Evolutionary conservation across 2,797 vertebrate genomes (phyloP).

Genomic region (Poecilia picta): DNA sequence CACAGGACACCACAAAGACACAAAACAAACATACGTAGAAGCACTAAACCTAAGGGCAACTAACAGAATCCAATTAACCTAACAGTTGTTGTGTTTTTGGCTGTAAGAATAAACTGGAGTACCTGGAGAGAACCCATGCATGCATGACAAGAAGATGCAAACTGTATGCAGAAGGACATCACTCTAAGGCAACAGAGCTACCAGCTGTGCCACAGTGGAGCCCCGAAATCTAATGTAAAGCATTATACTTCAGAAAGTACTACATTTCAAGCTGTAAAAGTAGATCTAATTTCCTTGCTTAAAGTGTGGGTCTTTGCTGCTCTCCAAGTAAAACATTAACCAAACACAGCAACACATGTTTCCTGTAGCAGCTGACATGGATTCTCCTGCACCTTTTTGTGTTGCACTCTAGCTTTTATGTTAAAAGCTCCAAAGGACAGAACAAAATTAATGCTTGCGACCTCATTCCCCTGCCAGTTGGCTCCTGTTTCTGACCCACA

Average conservation of each 20-base stretch:
- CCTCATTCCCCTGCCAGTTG: conserved; percentile 60
- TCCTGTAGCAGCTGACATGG: conserved; percentile 47
- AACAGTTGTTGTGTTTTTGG: background rate
- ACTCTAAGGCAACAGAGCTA: background rate
- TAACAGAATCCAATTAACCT: background rate
- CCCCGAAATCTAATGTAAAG: background rate
- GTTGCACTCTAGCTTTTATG: conserved; percentile 55
- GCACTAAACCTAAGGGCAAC: background rate
- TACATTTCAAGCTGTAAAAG: background rate
- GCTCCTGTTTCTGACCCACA: conserved; percentile 52
- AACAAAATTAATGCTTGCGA: conserved; percentile 56
- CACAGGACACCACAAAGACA: background rate
- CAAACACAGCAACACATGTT: conserved; percentile 54
- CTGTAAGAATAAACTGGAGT: background rate
- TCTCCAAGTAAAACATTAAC: conserved; percentile 50
- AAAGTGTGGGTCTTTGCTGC: conserved; percentile 12
- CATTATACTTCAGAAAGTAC: background rate
- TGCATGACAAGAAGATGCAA: background rate
- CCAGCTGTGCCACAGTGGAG: background rate
- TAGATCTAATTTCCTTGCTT: background rate
- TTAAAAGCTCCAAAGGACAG: conserved; percentile 65
- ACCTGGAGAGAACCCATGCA: background rate
- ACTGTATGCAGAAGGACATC: background rate
- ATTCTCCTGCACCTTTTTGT: conserved; percentile 57
- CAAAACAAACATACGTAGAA: background rate